Conservation (phyloP, 2,797 vertebrate genomes). For the Myotis daubentonii region DNA sequence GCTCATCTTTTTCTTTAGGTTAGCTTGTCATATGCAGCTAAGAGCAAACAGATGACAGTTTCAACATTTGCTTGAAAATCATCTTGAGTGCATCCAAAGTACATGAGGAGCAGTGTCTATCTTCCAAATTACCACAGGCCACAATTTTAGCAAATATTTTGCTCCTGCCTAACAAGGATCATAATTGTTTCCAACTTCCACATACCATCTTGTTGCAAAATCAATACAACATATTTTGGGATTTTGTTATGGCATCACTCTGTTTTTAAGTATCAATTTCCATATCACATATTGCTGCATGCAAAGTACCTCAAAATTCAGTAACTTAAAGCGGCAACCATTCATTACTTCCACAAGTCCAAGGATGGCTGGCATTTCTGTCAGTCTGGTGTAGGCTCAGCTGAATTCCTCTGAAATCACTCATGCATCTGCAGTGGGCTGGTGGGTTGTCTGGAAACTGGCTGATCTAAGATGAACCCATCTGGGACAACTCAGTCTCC, state of each 20-base stretch:
- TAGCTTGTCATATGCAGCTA: conserved; percentile 4
- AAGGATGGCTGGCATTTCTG: not conserved
- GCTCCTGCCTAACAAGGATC: not conserved
- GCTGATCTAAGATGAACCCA: not conserved
- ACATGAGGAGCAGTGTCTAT: not conserved
- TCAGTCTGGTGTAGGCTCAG: not conserved
- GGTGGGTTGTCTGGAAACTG: not conserved
- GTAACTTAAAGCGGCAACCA: not conserved
- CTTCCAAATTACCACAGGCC: not conserved
- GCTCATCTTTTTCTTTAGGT: conserved; percentile 14
- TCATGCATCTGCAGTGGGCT: not conserved
- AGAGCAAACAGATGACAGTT: conserved; percentile 46
- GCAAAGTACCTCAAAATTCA: not conserved
- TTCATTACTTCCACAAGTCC: not conserved
- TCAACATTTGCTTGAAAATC: conserved; percentile 40
- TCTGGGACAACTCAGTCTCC: not conserved
- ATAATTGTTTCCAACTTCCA: not conserved
- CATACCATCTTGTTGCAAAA: not conserved
- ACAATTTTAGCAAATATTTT: conserved; percentile 30
- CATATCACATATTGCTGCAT: not conserved
- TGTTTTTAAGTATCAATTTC: not conserved
- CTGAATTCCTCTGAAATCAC: not conserved
- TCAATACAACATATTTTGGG: not conserved
- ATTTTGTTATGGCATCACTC: not conserved
- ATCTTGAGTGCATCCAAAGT: not conserved